Evolutionary conservation across 37 sponge, comb jelly and placozoan genomes (phyloP), one percentile per base, ranked within the genome.

Genomic region (Mnemiopsis leidyi): DNA sequence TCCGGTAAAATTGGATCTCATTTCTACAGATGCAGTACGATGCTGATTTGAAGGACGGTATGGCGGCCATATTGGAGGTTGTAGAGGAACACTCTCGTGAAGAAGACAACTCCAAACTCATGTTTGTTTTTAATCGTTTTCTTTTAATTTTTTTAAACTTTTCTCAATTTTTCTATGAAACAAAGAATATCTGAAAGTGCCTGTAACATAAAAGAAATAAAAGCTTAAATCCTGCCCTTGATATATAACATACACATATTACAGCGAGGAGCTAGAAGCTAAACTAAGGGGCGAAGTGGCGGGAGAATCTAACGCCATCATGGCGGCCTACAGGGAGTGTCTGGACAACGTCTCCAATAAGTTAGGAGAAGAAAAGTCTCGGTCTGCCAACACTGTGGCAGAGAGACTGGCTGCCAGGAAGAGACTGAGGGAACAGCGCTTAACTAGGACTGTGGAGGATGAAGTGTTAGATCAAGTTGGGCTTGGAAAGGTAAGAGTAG

Each of bases 401-500:
- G 28, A n/a, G 23, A 73, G 76, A n/a, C 76, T 73, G 26, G 76
- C 76, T n/a, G 76, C 76, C 24, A 73, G 76, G 76, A 73, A 73
- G 76, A 73, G 28, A 28, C 16, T 73, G 76, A 73, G 76, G 28
- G 76, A 73, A 28, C 28, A 73, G 28, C 7, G 16, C 28, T 25
- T 7, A 5, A 73, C 16, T 7, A 16, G 24, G 24, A 7, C 16
- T 7, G 76, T 73, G 28, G 24, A 73, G n/a, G 76, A 73, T 7
- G 76, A 73, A 25, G 28, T n/a, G 23, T 23, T 73, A 7, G 5
- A 73, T 73, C 28, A 73, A 73, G 28, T 25, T 7, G 76, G 76
- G 24, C 76, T 73, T n/a, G 76, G n/a, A 73, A 73, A 73, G 76
- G 24, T 73, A n/a, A n/a, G n/a, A n/a, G n/a, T n/a, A n/a, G n/a